These are phyloP conservation scores for Oreochromis grahami DNA, from an alignment of 2,797 vertebrate genomes.

Conservation along the genomic window DNA sequence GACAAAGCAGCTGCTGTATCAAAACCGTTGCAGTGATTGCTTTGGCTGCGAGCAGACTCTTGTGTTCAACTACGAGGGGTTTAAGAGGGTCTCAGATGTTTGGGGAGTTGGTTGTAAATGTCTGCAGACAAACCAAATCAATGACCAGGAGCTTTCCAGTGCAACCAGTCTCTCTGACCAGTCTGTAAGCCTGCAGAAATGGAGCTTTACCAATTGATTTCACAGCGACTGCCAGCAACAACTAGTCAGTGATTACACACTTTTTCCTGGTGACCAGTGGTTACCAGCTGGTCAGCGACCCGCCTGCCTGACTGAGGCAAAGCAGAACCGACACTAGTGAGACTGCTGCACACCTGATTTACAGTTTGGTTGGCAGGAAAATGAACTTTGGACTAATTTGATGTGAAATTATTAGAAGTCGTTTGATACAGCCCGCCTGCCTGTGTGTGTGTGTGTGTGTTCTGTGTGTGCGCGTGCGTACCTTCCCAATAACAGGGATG, in stretches of 20 bases:
- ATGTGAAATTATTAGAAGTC: background rate
- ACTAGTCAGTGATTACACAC: background rate
- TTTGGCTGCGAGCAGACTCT: background rate
- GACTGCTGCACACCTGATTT: background rate
- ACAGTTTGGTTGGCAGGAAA: background rate
- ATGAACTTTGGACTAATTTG: background rate
- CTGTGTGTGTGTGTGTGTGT: background rate
- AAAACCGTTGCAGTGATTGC: background rate
- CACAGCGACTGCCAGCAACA: background rate
- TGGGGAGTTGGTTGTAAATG: background rate
- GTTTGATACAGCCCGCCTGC: background rate
- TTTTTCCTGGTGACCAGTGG: background rate
- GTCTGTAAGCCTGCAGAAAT: background rate
- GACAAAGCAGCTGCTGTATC: background rate
- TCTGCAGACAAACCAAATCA: background rate
- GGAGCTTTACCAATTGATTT: background rate
- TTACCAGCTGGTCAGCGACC: background rate
- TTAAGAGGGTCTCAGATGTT: background rate
- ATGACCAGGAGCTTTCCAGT: background rate
- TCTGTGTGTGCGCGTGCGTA: slow-evolving; percentile 19
- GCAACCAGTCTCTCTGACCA: background rate
- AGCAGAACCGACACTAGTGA: background rate
- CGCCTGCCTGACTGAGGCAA: background rate
- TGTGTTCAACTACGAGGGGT: background rate
- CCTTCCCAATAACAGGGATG: slow-evolving; percentile 84